Base-by-base conservation (phyloP, 2,113 vertebrate genomes). In the Cololabis saira region DNA sequence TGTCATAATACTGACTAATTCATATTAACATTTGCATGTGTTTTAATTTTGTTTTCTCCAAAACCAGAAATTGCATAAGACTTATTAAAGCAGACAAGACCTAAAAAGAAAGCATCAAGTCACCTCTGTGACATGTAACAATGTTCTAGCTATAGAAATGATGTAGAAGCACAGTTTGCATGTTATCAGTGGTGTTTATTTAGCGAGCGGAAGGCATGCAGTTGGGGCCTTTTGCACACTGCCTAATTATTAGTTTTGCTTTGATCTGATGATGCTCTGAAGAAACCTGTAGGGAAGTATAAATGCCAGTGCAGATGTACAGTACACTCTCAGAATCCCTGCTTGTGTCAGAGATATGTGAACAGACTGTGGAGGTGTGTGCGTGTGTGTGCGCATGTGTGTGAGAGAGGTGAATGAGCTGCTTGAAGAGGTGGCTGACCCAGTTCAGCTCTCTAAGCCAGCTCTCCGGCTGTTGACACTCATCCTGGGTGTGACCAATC, bases 231-330 rank as follows among this genome's bases (percentile, higher is more conserved):
- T 82, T 68, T 18, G 18, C 24, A 41, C 12, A 8, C 10, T 69
- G 33, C 19, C 47, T 85, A 78, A 82, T 82, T 82, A 81, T 83
- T 79, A 76, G 71, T 76, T 82, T 81, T 59, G 24, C 82, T 85
- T 82, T 83, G 82, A 83, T 87, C 50, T 78, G 74, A 70, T 62
- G 77, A 63, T 52, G 57, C 61, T 70, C 69, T 24, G 57, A 76
- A 78, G 76, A 78, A 67, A 59, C 72, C 78, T 55, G 57, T 47
- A 17, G 80, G 78, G 0, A 13, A 71, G 61, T 67, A 61, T 64
- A 18, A 45, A 41, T 40, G 57, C 81, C 56, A 59, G 37, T 65
- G 44, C 72, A 69, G 75, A 86, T 68, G 74, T 49, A 55, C 50
- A n/a, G 74, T 49, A 55, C 50, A n/a, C 67, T 47, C 45, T 44